phyloP scores from a whole-genome alignment of 2,113 vertebrate genomes.

The Meles meles region DNA sequence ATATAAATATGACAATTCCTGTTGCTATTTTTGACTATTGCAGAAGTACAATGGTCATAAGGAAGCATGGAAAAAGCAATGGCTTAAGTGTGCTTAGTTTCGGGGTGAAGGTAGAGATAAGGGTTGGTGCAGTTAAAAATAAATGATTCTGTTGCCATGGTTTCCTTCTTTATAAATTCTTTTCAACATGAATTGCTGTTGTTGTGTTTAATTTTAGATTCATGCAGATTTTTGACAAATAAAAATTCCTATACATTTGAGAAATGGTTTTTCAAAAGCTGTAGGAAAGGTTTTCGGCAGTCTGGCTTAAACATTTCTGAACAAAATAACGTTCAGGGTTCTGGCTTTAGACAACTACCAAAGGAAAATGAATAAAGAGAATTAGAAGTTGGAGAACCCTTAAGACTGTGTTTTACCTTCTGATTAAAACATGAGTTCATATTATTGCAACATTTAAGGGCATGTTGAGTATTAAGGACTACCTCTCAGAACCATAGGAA shows the following conservation, averaged over 20 bases:
- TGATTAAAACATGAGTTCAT: slow-evolving; percentile 5
- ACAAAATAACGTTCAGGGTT: slow-evolving; percentile 34
- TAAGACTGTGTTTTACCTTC: not conserved
- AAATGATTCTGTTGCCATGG: slow-evolving; percentile 73
- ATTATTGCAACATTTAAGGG: not conserved
- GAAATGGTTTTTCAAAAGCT: slow-evolving; percentile 50
- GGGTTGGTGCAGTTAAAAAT: slow-evolving; percentile 58
- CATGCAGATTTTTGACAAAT: slow-evolving; percentile 70
- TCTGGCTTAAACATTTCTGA: slow-evolving; percentile 53
- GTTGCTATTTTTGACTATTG: slow-evolving; percentile 37
- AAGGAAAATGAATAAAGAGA: slow-evolving; percentile 6
- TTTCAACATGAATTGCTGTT: slow-evolving; percentile 66
- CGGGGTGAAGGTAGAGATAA: slow-evolving; percentile 45
- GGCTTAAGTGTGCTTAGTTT: slow-evolving; percentile 18
- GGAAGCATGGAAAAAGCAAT: not conserved
- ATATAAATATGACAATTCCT: slow-evolving; percentile 14
- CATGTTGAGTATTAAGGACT: not conserved
- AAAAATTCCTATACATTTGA: slow-evolving; percentile 62
- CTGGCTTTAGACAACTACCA: slow-evolving; percentile 48
- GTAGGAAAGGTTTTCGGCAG: slow-evolving; percentile 46
- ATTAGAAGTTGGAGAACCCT: not conserved
- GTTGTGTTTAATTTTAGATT: slow-evolving; percentile 74
- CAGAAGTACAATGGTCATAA: not conserved
- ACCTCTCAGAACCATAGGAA: not conserved
- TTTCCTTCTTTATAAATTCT: slow-evolving; percentile 65